Conservation (phyloP, 1,140 invertebrate species). For the Tetragonula clypearis region DNA sequence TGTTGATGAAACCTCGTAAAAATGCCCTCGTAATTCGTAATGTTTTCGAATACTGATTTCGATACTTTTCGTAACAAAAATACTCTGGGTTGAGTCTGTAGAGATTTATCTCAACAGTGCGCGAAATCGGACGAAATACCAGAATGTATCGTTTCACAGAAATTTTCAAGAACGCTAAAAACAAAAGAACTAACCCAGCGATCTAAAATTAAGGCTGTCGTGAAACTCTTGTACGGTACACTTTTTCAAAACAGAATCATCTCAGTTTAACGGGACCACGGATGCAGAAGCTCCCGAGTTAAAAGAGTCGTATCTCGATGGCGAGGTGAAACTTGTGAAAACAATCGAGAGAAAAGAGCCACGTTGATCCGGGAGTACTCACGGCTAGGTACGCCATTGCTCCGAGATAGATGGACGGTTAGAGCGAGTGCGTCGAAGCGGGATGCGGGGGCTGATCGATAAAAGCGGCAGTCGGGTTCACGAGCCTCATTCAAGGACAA, state of each 20-base stretch:
- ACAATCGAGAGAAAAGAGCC: too few species aligned
- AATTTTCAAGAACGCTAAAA: not conserved
- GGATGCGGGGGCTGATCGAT: slow-evolving; percentile 82
- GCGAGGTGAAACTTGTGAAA: not conserved
- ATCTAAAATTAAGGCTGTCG: not conserved
- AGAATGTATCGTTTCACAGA: not conserved
- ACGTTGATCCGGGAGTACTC: slow-evolving; percentile 48
- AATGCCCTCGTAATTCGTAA: not conserved
- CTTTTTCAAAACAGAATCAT: not conserved
- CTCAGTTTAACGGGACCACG: not conserved
- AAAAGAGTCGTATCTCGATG: not conserved
- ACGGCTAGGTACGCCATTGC: slow-evolving; percentile 75
- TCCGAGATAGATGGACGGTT: slow-evolving; percentile 77
- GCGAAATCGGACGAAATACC: not conserved
- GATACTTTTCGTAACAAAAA: not conserved
- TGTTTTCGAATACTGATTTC: not conserved
- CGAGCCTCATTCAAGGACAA: slow-evolving; percentile 83
- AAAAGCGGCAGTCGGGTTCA: slow-evolving; percentile 81
- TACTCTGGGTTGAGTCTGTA: not conserved
- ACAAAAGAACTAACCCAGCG: not conserved
- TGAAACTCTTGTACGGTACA: not conserved
- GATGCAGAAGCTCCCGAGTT: not conserved
- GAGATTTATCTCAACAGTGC: not conserved
- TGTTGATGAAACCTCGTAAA: not conserved
- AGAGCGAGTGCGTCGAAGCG: slow-evolving; percentile 78